Evolutionary conservation across 2,888 invertebrate species (phyloP), one percentile per base, ranked within the genome.

Genomic region (Diarsia mendica): DNA sequence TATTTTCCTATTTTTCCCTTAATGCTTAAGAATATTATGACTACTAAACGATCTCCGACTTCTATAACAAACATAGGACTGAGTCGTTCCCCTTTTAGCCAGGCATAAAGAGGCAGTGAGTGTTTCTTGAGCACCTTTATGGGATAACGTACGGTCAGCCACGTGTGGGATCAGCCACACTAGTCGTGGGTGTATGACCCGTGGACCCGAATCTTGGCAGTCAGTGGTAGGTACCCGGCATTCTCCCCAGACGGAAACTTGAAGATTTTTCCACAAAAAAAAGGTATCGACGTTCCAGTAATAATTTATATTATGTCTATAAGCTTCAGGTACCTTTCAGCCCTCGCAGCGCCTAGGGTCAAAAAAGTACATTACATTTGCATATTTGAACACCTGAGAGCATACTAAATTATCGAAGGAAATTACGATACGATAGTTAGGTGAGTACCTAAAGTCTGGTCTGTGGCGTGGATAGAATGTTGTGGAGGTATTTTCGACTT

Each of bases 351-450:
- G 39, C 10, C 39, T 48, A 61, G 15, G 66, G 61, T 51, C 49
- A 67, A 70, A 69, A 79, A 82, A 46, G 44, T 61, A 82, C 55
- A 82, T 79, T 82, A 77, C n/a, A 70, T 82, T 79, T 77, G 51
- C 77, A 82, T 82, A 82, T 70, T 81, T 23, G 48, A 76, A 69
- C 18, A 49, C 33, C 64, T 67, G 53, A 82, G 49, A 77, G 66
- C 46, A n/a, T 67, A 67, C 60, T 80, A 82, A 82, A 80, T 61
- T 63, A n/a, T 28, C 20, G 2, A 55, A 66, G 55, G 13, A 60
- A 68, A 66, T 60, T 60, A 82, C 15, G 44, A 33, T 44, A n/a
- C 28, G 18, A 46, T 15, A 78, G n/a, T 23, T 5, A 55, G 10
- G 39, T 18, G n/a, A n/a, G n/a, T n/a, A n/a, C n/a, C 51, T 81